These are phyloP conservation scores for Salarias fasciatus DNA, from an alignment of 2,797 vertebrate genomes.

Conservation along the genomic window DNA sequence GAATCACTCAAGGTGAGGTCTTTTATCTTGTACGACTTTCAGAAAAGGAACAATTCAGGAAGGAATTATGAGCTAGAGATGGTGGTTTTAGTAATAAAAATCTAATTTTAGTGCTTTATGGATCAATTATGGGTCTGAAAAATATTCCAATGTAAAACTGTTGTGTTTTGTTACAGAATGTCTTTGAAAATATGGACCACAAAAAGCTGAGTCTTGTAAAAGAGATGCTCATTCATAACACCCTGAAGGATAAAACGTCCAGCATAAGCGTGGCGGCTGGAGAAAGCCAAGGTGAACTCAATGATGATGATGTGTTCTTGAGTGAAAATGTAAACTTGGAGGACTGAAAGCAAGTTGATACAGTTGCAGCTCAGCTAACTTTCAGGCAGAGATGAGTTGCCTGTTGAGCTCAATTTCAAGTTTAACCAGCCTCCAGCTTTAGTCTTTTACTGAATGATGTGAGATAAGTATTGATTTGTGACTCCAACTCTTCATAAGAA, in stretches of 20 bases:
- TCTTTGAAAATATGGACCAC: constrained; percentile 80
- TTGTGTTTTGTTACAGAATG: constrained; percentile 74
- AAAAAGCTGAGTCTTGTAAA: constrained; percentile 71
- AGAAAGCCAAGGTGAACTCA: constrained; percentile 48
- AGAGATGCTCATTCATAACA: constrained; percentile 69
- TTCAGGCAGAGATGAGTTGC: too few species aligned
- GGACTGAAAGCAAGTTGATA: background rate
- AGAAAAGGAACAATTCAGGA: too few species aligned
- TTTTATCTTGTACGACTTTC: background rate
- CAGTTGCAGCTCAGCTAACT: background rate
- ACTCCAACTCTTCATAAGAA: background rate
- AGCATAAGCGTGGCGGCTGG: constrained; percentile 27
- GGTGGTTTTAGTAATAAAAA: background rate
- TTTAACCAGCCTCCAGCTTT: background rate
- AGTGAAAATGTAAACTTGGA: background rate
- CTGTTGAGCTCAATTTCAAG: too few species aligned
- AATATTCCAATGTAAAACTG: background rate
- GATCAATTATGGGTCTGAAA: background rate
- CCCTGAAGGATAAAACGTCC: constrained; percentile 44
- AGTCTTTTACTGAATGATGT: background rate
- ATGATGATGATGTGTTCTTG: background rate
- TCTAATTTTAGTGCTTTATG: background rate
- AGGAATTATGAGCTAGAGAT: background rate
- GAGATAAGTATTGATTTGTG: background rate
- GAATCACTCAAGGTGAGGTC: constrained; percentile 84